phyloP scores from a whole-genome alignment of 2,113 vertebrate genomes.

The Microtus oregoni region DNA sequence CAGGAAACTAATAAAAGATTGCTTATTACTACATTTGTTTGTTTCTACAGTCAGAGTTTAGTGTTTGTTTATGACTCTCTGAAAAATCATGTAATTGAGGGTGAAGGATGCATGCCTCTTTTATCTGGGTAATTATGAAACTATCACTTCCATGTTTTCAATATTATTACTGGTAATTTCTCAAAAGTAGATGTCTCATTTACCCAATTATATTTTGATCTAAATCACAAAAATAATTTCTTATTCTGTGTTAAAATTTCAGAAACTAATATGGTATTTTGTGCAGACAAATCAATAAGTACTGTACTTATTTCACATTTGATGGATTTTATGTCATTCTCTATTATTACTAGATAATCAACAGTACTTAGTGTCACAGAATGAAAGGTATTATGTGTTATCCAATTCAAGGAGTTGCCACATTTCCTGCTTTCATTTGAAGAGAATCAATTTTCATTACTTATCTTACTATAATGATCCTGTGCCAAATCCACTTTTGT shows the following conservation, averaged over 20 bases:
- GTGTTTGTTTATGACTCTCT: background rate
- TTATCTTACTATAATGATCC: background rate
- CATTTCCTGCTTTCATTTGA: background rate
- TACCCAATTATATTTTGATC: background rate
- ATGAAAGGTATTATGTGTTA: background rate
- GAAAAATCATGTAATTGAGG: background rate
- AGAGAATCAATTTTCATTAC: background rate
- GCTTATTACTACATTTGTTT: background rate
- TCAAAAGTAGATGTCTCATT: background rate
- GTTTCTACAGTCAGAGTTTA: background rate
- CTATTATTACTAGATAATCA: background rate
- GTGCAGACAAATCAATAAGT: background rate
- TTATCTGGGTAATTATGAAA: background rate
- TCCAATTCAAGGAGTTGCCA: background rate
- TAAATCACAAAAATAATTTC: background rate
- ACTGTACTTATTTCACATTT: background rate
- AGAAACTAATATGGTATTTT: background rate
- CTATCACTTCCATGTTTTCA: background rate
- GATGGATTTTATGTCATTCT: background rate
- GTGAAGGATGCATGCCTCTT: background rate
- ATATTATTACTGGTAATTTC: background rate
- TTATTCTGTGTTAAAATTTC: constrained; percentile 1
- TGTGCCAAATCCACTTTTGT: background rate
- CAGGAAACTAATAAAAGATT: background rate
- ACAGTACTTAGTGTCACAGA: background rate